These are phyloP conservation scores for Onychomys arenicola DNA, from an alignment of 2,797 vertebrate genomes.

Conservation along the genomic window DNA sequence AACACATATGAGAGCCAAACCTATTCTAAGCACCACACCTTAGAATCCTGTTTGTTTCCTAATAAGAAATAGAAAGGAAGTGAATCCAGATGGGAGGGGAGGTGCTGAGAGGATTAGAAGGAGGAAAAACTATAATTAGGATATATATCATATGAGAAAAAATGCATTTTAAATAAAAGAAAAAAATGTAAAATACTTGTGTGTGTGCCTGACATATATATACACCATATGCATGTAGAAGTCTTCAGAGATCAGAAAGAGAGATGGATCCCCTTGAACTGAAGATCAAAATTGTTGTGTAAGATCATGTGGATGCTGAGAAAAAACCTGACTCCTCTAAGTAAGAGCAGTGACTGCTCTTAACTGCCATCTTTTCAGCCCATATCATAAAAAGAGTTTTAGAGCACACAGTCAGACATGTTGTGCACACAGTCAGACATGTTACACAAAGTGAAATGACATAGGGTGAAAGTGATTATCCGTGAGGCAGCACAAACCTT, in stretches of 20 bases:
- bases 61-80: not conserved
- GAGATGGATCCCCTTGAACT: not conserved
- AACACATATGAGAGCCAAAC: not conserved
- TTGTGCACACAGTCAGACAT: not conserved
- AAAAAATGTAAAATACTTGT: not conserved
- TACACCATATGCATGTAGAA: not conserved
- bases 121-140: not conserved
- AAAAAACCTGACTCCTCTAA: not conserved
- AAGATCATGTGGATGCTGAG: too few relatives aligned
- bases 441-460: not conserved
- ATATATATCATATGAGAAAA: not conserved
- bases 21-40: not conserved
- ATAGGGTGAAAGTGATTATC: not conserved
- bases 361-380: not conserved
- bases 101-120: not conserved
- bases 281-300: too few relatives aligned
- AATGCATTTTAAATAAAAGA: not conserved
- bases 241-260: not conserved
- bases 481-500: not conserved
- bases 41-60: not conserved
- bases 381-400: not conserved
- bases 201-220: not conserved
- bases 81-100: not conserved
- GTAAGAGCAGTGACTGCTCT: not conserved
- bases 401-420: not conserved